Base-by-base conservation (phyloP, 2,888 invertebrate genomes). In the Vandiemenella viatica region DNA sequence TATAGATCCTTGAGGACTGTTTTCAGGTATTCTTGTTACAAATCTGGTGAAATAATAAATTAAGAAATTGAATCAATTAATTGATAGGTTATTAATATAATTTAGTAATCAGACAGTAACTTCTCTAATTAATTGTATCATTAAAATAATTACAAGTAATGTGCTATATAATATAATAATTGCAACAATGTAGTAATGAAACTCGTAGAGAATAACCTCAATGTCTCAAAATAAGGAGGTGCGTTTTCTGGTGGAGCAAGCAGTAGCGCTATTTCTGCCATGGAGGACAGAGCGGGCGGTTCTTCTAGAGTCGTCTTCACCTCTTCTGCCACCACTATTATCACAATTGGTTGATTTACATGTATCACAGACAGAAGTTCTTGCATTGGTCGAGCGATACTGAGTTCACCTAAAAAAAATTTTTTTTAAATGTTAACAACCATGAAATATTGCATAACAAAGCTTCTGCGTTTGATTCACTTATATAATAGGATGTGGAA, bases 301-400 rank as follows among this genome's bases (percentile, higher is more conserved):
- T 84, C 84, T 54, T 80, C 76, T 54, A 80, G 73, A 50, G 76
- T 75, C 54, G 79, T 69, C 57, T 83, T 75, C 52, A 90, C 82
- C 68, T 90, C 90, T 64, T 89, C 88, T 3, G 90, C 90, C 45
- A 88, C 79, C 46, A 90, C 82, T 1, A 83, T 86, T 53, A 90
- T 73, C 44, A 88, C 72, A 49, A 90, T 82, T 3, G 90, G 89
- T 49, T 86, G 81, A 45, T 85, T 83, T n/a, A 82, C 78, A 61
- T 83, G 82, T 15, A 83, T 82, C 58, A 86, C 84, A 48, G 83
- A 78, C 48, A 82, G 77, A 56, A 90, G 77, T 61, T 89, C 85
- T 56, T 82, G 79, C 22, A 90, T 67, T 1, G 88, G 83, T 56
- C 80, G 75, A 55, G 80, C 72, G 55, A 83, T 64, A 55, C 72